Evolutionary conservation across 2,113 vertebrate genomes (phyloP).

Genomic region (Callorhinus ursinus): DNA sequence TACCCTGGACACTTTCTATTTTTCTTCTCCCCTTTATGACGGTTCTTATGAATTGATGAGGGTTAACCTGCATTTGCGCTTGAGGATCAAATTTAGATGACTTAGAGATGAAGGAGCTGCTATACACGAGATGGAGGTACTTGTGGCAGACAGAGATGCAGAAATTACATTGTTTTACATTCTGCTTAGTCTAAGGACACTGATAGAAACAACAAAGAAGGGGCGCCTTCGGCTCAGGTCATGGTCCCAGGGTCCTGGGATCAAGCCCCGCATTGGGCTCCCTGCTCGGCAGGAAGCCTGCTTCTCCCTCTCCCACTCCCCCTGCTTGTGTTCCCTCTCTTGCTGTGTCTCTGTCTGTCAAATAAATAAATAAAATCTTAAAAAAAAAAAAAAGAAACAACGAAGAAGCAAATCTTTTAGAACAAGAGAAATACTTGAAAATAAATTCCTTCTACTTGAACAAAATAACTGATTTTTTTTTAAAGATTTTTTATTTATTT

Average conservation of each 20-base stretch:
- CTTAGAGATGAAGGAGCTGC: not conserved
- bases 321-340: no score
- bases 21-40: not conserved
- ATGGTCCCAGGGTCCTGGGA: no score
- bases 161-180: constrained; percentile 7
- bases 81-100: not conserved
- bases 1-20: not conserved
- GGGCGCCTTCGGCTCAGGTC: no score
- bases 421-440: constrained; percentile 18
- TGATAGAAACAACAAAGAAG: not conserved
- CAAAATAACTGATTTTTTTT: not conserved
- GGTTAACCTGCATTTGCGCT: not conserved
- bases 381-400: not conserved
- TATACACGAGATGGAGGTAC: not conserved
- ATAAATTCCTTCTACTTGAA: not conserved
- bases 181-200: not conserved
- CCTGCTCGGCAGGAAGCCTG: no score
- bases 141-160: not conserved
- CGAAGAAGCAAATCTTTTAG: not conserved
- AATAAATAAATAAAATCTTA: no score
- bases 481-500: no score
- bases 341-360: no score
- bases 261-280: no score
- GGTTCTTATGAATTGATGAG: not conserved
- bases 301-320: no score